A percentile compares a stretch with the other conserved stretches of the same genome.
Conservation (phyloP, 2,888 invertebrate species). For the Tetrapedia diversipes region DNA sequence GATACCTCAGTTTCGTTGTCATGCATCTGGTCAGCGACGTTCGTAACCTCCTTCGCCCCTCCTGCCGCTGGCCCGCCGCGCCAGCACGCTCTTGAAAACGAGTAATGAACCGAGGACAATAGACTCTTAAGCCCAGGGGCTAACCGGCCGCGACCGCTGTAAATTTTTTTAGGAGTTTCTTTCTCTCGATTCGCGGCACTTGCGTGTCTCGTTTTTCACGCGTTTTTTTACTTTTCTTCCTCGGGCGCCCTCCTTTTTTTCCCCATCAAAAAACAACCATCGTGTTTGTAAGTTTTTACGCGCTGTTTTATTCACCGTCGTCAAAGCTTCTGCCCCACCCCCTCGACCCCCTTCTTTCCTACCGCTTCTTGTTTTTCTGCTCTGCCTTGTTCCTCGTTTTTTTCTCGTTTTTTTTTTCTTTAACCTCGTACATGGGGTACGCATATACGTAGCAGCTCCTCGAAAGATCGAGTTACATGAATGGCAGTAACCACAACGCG, state of each 20-base stretch:
- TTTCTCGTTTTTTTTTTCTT: background rate
- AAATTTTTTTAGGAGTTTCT: conserved; percentile 43
- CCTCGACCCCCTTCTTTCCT: no score
- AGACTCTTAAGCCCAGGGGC: conserved; percentile 44
- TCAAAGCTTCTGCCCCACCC: conserved; percentile 38
- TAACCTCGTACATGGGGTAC: background rate
- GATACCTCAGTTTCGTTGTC: conserved; percentile 60
- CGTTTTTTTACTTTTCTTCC: conserved; percentile 20
- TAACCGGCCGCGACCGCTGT: conserved; percentile 35
- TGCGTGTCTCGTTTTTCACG: conserved; percentile 52
- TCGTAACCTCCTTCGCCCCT: background rate
- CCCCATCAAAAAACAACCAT: conserved; percentile 24
- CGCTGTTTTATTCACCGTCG: conserved; percentile 25
- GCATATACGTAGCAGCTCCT: background rate
- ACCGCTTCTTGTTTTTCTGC: conserved; percentile 6
- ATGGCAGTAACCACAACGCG: conserved; percentile 18
- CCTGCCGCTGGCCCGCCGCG: background rate
- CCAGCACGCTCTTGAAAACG: conserved; percentile 39
- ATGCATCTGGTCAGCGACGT: conserved; percentile 57
- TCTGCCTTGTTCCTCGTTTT: background rate
- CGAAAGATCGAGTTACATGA: conserved; percentile 55
- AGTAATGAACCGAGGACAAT: conserved; percentile 61
- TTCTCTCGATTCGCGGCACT: conserved; percentile 33
- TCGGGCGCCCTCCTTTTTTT: background rate
- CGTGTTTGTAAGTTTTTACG: conserved; percentile 41